Conservation (phyloP, 37 sponge, comb jelly and placozoan species). For the Corticium candelabrum region DNA sequence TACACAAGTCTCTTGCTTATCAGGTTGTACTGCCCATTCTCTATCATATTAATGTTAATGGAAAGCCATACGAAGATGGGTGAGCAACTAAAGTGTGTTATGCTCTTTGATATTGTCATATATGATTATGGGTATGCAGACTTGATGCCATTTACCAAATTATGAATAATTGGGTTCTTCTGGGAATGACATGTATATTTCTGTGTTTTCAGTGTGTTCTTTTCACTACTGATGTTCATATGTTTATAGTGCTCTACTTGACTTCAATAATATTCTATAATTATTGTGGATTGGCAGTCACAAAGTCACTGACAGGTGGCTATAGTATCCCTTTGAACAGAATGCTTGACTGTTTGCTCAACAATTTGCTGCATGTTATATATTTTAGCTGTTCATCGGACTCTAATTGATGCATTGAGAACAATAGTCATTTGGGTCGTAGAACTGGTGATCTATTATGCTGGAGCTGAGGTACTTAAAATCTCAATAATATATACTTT, state of each 20-base stretch:
- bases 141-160: neutral
- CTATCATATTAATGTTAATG: slow-evolving; percentile 1
- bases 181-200: neutral
- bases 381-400: neutral
- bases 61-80: slow-evolving; percentile 10
- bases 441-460: neutral
- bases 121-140: neutral
- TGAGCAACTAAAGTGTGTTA: neutral
- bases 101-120: neutral
- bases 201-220: no score
- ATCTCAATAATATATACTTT: no score
- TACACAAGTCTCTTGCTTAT: neutral
- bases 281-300: slow-evolving; percentile 25
- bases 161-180: neutral
- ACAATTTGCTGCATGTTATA: no score
- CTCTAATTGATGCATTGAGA: slow-evolving; percentile 2
- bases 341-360: no score
- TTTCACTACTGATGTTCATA: neutral
- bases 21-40: neutral
- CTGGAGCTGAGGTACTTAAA: no score
- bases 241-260: slow-evolving; percentile 15
- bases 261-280: slow-evolving; percentile 25
- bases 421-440: neutral
- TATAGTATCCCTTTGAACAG: no score
- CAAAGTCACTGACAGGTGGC: slow-evolving; percentile 13